Evolutionary conservation across 2,888 invertebrate species (phyloP).

Genomic region (Argyra leucocephala): DNA sequence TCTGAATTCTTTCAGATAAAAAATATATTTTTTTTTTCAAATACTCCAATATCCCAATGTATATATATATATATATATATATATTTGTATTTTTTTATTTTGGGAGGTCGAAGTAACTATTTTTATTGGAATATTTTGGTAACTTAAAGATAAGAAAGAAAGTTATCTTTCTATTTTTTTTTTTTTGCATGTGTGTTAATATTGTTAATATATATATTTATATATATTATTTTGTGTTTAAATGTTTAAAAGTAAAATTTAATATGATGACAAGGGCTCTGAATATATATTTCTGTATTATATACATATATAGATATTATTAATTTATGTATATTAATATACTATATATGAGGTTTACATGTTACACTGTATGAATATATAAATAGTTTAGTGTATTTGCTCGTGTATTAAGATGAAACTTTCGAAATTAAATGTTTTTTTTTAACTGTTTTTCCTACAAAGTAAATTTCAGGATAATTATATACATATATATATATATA

Average conservation of each 20-base stretch:
- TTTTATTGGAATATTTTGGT: slow-evolving; percentile 4
- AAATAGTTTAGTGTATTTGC: background rate
- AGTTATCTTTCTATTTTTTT: background rate
- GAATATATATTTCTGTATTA: too few species aligned
- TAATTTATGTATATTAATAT: too few species aligned
- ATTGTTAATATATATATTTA: background rate
- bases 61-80: too few species aligned
- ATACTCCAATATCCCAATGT: too few species aligned
- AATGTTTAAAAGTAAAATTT: background rate
- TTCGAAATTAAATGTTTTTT: background rate
- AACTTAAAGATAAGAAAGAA: slow-evolving; percentile 2
- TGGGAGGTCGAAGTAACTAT: background rate
- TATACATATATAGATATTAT: too few species aligned
- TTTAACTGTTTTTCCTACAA: background rate
- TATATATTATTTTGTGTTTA: background rate
- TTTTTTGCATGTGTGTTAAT: background rate
- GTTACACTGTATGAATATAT: background rate
- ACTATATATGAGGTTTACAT: background rate
- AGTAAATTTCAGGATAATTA: background rate
- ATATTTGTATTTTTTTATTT: background rate
- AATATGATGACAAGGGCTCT: background rate
- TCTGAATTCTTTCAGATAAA: background rate
- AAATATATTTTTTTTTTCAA: background rate
- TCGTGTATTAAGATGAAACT: background rate
- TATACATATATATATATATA: background rate